These are phyloP conservation scores for Coenonympha arcania DNA, from an alignment of 2,888 invertebrate genomes.

Conservation along the genomic window DNA sequence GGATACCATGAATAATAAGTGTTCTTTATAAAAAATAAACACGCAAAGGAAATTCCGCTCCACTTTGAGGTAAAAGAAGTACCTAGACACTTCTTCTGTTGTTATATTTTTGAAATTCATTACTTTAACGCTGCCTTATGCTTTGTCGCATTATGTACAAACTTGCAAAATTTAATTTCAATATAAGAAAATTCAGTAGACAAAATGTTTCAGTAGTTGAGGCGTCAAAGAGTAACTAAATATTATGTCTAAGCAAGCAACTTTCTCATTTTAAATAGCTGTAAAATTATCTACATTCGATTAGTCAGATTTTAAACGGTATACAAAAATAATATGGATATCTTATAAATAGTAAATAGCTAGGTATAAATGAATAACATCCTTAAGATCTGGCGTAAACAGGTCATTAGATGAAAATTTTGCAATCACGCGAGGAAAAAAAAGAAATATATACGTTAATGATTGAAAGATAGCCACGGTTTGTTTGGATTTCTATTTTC, in stretches of 20 bases:
- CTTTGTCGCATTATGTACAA: no score
- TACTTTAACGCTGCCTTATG: no score
- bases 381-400: neutral
- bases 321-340: no score
- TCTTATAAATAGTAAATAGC: neutral
- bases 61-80: neutral
- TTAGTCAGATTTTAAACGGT: no score
- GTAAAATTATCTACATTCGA: no score
- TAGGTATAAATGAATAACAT: neutral
- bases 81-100: neutral
- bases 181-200: no score
- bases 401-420: constrained; percentile 5
- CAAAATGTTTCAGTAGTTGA: no score
- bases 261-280: no score
- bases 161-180: no score
- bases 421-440: constrained; percentile 13
- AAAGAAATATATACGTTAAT: constrained; percentile 14
- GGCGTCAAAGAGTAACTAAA: no score
- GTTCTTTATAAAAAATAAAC: neutral
- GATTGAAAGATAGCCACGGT: constrained; percentile 24
- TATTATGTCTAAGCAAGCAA: no score
- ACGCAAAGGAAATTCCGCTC: neutral
- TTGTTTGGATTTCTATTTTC: constrained; percentile 33
- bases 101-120: no score
- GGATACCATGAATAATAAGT: constrained; percentile 1